Conservation (phyloP, 2,888 invertebrate species). For the Acrobasis repandana region DNA sequence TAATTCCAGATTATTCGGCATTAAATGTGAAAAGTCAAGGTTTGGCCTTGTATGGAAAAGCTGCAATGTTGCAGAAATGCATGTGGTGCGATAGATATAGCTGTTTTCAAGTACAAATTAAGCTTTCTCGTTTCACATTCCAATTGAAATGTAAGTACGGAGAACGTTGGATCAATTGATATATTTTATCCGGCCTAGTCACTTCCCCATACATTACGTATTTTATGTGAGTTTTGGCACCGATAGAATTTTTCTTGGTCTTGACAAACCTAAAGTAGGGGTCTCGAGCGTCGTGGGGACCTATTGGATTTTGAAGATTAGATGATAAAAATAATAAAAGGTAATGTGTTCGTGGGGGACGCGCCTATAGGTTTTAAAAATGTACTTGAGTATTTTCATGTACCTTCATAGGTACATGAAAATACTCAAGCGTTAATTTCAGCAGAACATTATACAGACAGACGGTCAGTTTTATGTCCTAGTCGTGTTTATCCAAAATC, state of each 20-base stretch:
- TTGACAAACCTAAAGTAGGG: too few relatives aligned
- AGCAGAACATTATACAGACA: too few relatives aligned
- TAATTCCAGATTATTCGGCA: slow-evolving; percentile 1
- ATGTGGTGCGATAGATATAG: not conserved
- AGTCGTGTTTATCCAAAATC: too few relatives aligned
- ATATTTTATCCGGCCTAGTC: not conserved
- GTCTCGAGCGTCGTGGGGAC: too few relatives aligned
- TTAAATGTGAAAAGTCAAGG: slow-evolving; percentile 12
- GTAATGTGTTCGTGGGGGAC: too few relatives aligned
- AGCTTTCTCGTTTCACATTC: not conserved
- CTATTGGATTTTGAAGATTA: too few relatives aligned
- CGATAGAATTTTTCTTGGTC: not conserved
- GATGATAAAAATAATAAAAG: too few relatives aligned
- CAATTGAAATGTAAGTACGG: not conserved
- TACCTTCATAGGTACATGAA: too few relatives aligned
- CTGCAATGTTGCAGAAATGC: not conserved
- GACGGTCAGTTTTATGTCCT: too few relatives aligned
- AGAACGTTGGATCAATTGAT: not conserved
- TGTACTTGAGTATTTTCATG: too few relatives aligned
- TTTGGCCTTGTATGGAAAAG: slow-evolving; percentile 4
- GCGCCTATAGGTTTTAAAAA: too few relatives aligned
- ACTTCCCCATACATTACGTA: not conserved
- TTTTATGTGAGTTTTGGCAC: slow-evolving; percentile 6
- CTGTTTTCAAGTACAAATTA: not conserved
- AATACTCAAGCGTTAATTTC: too few relatives aligned